Conservation (phyloP, 2,888 invertebrate genomes). For the Antitype chi region DNA sequence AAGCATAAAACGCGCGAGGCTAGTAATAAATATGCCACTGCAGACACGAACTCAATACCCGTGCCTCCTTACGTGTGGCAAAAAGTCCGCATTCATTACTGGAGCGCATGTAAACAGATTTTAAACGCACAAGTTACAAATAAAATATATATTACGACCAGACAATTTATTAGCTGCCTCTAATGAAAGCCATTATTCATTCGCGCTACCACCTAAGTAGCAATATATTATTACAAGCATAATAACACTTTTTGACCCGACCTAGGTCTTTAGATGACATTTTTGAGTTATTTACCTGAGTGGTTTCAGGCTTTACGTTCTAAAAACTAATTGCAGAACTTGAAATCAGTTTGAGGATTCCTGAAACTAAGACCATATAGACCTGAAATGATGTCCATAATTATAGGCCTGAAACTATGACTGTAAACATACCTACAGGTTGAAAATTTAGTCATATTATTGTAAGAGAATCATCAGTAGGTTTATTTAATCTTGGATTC, state of each 20-base stretch:
- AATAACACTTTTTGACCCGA: constrained; percentile 18
- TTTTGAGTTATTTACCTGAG: neutral
- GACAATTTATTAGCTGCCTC: constrained; percentile 53
- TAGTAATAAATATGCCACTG: constrained; percentile 80
- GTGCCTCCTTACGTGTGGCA: constrained; percentile 69
- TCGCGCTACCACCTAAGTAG: constrained; percentile 25
- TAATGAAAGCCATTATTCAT: constrained; percentile 61
- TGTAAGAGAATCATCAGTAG: neutral
- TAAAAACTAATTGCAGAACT: neutral
- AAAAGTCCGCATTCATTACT: constrained; percentile 73
- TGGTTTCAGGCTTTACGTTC: neutral
- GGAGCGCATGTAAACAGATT: constrained; percentile 66
- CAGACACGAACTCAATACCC: constrained; percentile 76
- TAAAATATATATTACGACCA: constrained; percentile 55
- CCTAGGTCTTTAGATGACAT: neutral
- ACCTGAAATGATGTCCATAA: neutral
- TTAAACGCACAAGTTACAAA: constrained; percentile 57
- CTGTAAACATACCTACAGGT: too few species aligned
- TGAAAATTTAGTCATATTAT: neutral
- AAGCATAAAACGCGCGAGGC: constrained; percentile 78
- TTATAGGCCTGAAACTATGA: neutral
- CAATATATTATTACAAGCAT: constrained; percentile 17
- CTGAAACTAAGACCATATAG: neutral
- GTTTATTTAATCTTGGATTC: constrained; percentile 7
- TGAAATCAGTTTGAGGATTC: neutral